Evolutionary conservation across 2,113 vertebrate species (phyloP).

Genomic region (Percina caprodes): DNA sequence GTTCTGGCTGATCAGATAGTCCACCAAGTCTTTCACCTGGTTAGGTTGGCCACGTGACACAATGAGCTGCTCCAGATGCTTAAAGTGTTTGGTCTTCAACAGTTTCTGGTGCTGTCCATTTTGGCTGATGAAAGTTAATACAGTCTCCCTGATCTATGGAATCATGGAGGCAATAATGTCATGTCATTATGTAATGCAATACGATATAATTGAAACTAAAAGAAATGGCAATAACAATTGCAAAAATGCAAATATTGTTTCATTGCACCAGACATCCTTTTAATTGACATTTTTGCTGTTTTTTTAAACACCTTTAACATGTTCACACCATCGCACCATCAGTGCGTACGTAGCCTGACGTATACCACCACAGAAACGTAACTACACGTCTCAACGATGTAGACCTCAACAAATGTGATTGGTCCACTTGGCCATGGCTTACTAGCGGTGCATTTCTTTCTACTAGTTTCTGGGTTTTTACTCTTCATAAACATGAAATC

Average conservation of each 20-base stretch:
- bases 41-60: conserved; percentile 71
- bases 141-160: conserved; percentile 86
- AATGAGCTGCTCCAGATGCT: conserved; percentile 83
- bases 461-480: too few relatives aligned
- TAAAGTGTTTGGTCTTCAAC: conserved; percentile 87
- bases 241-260: neutral
- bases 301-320: neutral
- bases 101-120: conserved; percentile 86
- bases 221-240: neutral
- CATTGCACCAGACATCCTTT: neutral
- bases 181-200: neutral
- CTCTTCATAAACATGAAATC: too few relatives aligned
- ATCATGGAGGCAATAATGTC: neutral
- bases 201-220: neutral
- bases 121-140: conserved; percentile 85
- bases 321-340: conserved; percentile 21
- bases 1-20: conserved; percentile 85
- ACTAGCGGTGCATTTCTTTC: too few relatives aligned
- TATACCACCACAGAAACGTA: too few relatives aligned
- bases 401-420: too few relatives aligned
- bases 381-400: too few relatives aligned
- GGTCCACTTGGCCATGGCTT: too few relatives aligned
- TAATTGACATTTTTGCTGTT: neutral
- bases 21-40: conserved; percentile 85
- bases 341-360: too few relatives aligned